phyloP scores from a whole-genome alignment of 2,113 vertebrate species.

The Sander lucioperca region DNA sequence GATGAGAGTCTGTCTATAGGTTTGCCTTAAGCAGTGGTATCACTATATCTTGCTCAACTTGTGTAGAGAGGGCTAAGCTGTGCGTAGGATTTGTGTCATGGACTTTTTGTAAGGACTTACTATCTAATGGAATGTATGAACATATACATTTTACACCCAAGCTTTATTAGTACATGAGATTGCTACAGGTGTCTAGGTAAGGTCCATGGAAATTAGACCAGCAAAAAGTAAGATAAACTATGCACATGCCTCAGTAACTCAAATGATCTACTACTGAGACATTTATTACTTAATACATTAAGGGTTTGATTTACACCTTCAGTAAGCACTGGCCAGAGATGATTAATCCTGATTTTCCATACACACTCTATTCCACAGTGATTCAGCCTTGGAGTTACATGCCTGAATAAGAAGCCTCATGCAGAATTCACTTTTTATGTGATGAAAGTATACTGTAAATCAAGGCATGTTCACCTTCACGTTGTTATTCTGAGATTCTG shows the following conservation, averaged over 20 bases:
- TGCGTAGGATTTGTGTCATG: not conserved
- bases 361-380: constrained; percentile 16
- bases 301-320: constrained; percentile 31
- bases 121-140: constrained; percentile 7
- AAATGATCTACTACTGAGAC: constrained; percentile 38
- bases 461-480: not conserved
- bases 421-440: constrained; percentile 7
- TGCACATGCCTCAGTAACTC: constrained; percentile 38
- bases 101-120: not conserved
- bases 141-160: not conserved
- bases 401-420: constrained; percentile 13
- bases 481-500: not conserved
- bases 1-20: not conserved
- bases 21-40: not conserved
- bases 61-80: not conserved
- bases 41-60: not conserved
- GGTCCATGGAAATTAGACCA: constrained; percentile 12
- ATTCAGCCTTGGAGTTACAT: constrained; percentile 16
- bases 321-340: constrained; percentile 38
- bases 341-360: constrained; percentile 50
- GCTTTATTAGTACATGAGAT: constrained; percentile 14
- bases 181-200: constrained; percentile 18
- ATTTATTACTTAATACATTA: constrained; percentile 47
- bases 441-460: constrained; percentile 16
- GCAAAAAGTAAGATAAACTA: constrained; percentile 51